These are phyloP conservation scores for Macrosoma leucophasiata DNA, from an alignment of 2,888 invertebrate species.

Conservation along the genomic window DNA sequence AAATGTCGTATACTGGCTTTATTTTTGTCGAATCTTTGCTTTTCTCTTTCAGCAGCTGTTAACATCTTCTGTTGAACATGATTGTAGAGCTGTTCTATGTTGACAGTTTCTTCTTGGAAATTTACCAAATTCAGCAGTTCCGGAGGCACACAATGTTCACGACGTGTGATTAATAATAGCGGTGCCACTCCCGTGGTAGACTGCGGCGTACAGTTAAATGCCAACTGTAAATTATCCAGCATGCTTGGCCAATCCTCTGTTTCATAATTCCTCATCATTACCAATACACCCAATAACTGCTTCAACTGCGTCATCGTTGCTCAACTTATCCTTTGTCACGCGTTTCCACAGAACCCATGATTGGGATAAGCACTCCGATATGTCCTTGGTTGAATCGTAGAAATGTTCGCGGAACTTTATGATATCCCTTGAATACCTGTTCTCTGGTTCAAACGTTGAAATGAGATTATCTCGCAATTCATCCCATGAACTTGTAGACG, in stretches of 20 bases:
- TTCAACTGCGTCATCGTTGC: no score
- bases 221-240: conserved; percentile 19
- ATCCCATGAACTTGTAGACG: no score
- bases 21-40: conserved; percentile 18
- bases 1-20: conserved; percentile 16
- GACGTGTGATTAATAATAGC: no score
- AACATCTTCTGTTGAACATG: conserved; percentile 21
- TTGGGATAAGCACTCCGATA: no score
- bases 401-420: no score
- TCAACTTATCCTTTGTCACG: no score
- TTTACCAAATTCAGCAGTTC: conserved; percentile 19
- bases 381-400: no score
- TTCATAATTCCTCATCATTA: conserved; percentile 19
- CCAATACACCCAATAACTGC: no score
- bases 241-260: conserved; percentile 19
- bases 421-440: no score
- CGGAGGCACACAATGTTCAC: conserved; percentile 1
- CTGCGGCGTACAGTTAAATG: conserved; percentile 22
- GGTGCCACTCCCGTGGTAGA: conserved; percentile 1
- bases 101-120: conserved; percentile 13
- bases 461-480: no score
- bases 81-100: conserved; percentile 16
- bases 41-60: conserved; percentile 14
- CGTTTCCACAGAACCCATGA: no score
- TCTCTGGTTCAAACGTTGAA: no score